These are phyloP conservation scores for Karalla daura DNA, from an alignment of 2,797 vertebrate species.

Conservation along the genomic window DNA sequence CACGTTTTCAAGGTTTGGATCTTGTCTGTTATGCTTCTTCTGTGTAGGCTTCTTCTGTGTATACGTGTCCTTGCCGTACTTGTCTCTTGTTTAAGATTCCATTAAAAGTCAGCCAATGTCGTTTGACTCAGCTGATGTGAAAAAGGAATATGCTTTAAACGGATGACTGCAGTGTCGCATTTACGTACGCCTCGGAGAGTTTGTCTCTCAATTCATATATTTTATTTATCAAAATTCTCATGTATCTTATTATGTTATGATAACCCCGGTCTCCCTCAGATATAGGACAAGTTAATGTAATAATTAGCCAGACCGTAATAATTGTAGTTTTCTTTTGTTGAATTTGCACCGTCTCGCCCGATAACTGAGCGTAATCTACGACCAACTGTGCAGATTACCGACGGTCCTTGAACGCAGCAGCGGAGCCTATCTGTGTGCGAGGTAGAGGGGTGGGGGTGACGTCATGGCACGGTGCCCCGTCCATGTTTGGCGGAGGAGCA, in stretches of 20 bases:
- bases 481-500: slow-evolving; percentile 69
- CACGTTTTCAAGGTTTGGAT: not conserved
- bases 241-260: too few relatives aligned
- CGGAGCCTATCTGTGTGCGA: not conserved
- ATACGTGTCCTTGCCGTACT: not conserved
- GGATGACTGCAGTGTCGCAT: slow-evolving; percentile 3
- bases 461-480: slow-evolving; percentile 76
- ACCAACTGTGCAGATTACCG: not conserved
- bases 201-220: too few relatives aligned
- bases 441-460: slow-evolving; percentile 65
- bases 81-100: not conserved
- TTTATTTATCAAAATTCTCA: too few relatives aligned
- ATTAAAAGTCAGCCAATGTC: not conserved
- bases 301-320: too few relatives aligned
- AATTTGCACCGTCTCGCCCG: too few relatives aligned
- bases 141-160: slow-evolving; percentile 20
- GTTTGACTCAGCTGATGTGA: not conserved
- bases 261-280: too few relatives aligned
- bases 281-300: too few relatives aligned
- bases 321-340: too few relatives aligned
- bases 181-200: not conserved
- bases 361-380: too few relatives aligned
- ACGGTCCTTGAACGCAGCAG: slow-evolving; percentile 31
- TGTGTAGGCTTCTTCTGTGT: too few relatives aligned
- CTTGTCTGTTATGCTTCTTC: too few relatives aligned